Evolutionary conservation across 2,113 vertebrate genomes (phyloP).

Genomic region (Gorilla gorilla): DNA sequence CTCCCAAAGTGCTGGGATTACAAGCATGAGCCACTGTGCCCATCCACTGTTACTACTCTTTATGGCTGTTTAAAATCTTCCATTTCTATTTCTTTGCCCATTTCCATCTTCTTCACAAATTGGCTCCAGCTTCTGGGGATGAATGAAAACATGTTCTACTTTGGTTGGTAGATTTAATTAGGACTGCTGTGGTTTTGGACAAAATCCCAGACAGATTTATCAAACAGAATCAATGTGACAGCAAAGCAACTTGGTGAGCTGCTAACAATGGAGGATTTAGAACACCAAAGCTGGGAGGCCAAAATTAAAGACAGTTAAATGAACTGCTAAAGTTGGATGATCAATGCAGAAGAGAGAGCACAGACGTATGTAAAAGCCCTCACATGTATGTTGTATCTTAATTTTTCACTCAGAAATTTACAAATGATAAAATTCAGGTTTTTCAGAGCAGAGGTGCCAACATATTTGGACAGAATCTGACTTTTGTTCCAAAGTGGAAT

Average conservation of each 20-base stretch:
- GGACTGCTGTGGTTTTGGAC: background rate
- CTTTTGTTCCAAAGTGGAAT: background rate
- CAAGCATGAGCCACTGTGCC: background rate
- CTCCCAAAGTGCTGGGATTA: background rate
- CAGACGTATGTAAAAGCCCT: background rate
- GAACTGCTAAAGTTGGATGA: background rate
- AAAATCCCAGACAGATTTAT: background rate
- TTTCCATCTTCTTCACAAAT: background rate
- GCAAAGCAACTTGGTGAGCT: background rate
- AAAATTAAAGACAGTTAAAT: background rate
- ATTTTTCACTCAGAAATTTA: slow-evolving; percentile 27
- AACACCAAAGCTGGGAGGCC: background rate
- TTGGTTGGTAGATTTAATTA: slow-evolving; percentile 3
- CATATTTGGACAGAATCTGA: background rate
- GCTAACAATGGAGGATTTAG: background rate
- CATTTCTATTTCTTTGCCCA: background rate
- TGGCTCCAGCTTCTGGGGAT: background rate
- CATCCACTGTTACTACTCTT: background rate
- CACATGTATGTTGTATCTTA: background rate
- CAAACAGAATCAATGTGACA: background rate
- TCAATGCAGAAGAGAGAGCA: background rate
- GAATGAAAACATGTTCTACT: background rate
- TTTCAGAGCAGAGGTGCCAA: background rate
- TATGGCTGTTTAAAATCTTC: background rate
- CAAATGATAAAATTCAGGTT: background rate